A percentile compares a stretch with the other conserved stretches of the same genome.
Evolutionary conservation across 1,140 invertebrate genomes (phyloP).

Genomic region (Dryas iulia): DNA sequence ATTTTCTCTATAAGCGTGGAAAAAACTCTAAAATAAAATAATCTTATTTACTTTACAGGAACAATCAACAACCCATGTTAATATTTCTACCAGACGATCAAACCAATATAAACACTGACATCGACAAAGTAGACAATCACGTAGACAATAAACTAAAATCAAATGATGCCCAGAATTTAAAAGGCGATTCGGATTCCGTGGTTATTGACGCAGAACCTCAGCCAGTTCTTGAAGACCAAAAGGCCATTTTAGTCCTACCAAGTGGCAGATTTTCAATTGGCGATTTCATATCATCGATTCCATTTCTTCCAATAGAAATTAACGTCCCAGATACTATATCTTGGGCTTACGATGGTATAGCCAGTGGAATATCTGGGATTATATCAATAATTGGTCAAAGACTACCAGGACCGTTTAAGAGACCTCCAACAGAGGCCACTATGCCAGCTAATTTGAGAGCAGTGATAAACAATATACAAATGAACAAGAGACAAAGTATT

Average conservation of each 20-base stretch:
- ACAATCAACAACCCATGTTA: conserved; percentile 42
- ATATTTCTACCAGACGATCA: conserved; percentile 49
- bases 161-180: conserved; percentile 27
- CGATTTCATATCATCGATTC: conserved; percentile 62
- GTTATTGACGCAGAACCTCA: conserved; percentile 50
- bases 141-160: conserved; percentile 24
- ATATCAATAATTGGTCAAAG: conserved; percentile 59
- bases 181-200: conserved; percentile 52
- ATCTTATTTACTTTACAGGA: conserved; percentile 25
- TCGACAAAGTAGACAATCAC: conserved; percentile 23
- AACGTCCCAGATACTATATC: conserved; percentile 74
- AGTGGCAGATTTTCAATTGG: conserved; percentile 57
- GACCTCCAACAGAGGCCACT: conserved; percentile 7
- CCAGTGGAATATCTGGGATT: conserved; percentile 53
- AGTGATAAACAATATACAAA: conserved; percentile 27
- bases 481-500: conserved; percentile 21
- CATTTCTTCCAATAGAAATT: conserved; percentile 75
- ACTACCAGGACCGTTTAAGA: conserved; percentile 41
- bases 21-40: too few relatives aligned
- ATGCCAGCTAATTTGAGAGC: conserved; percentile 20
- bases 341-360: conserved; percentile 64
- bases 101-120: conserved; percentile 14
- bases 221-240: conserved; percentile 30
- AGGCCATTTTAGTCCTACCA: conserved; percentile 48
- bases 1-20: too few relatives aligned